Conservation (phyloP, 2,113 vertebrate species). For the Bos taurus region ARS-UCD2.0 NC_037328.1:107157001-107157500, state of each 20-base stretch:
- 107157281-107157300: background rate
- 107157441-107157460: background rate
- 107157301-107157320: background rate
- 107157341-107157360: background rate
- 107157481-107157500: background rate
- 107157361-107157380: background rate
- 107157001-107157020: background rate
- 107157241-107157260: background rate
- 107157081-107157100: background rate
- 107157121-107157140: background rate
- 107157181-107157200: background rate
- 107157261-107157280: background rate
- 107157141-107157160: background rate
- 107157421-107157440: background rate
- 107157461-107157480: background rate
- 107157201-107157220: background rate
- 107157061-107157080: background rate
- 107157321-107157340: background rate
- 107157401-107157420: background rate
- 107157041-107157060: background rate
- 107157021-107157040: background rate
- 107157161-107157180: background rate
- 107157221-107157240: background rate
- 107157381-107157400: background rate
- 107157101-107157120: background rate